phyloP scores from a whole-genome alignment of 35 echinoderm and acorn worm species.

The Strongylocentrotus purpuratus region DNA sequence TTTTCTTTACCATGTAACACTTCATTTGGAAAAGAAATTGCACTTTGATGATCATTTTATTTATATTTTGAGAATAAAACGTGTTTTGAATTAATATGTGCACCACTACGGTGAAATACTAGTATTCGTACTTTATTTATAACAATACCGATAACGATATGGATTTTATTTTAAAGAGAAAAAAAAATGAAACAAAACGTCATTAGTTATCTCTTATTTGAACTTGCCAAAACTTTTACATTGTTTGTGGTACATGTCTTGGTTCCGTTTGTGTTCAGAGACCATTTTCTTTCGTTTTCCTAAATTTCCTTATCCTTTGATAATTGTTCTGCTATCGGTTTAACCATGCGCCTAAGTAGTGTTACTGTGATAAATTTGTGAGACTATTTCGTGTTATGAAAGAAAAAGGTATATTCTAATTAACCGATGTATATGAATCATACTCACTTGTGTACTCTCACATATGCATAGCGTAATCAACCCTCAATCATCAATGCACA shows the following conservation, averaged over 20 bases:
- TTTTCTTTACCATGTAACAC: background rate
- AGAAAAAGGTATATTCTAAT: background rate
- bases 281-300: background rate
- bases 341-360: background rate
- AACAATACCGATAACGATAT: background rate
- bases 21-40: background rate
- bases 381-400: background rate
- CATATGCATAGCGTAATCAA: background rate
- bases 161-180: background rate
- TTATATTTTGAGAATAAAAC: background rate
- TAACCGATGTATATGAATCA: background rate
- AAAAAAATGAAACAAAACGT: background rate
- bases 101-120: background rate
- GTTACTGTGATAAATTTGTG: background rate
- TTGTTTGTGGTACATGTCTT: background rate
- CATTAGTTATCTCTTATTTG: background rate
- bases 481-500: background rate
- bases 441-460: constrained; percentile 11
- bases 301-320: background rate
- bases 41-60: background rate
- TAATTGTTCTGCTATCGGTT: background rate
- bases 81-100: background rate
- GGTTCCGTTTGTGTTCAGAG: background rate
- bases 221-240: background rate
- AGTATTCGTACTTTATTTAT: background rate